Conservation (phyloP, 2,113 vertebrate species). For the Chaetura pelagica region DNA sequence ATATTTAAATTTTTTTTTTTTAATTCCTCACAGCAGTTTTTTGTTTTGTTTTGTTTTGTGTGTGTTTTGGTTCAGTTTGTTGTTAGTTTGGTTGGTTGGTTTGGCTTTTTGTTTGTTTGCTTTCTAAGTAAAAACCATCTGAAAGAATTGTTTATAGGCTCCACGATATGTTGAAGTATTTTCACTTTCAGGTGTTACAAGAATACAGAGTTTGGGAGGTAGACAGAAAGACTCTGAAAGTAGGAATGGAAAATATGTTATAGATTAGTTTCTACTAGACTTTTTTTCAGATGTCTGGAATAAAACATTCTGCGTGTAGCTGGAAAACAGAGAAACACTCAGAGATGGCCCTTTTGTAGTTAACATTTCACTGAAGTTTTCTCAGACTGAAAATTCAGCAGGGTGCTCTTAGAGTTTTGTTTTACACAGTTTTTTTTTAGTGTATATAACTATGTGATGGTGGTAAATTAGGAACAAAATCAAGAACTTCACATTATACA, state of each 20-base stretch:
- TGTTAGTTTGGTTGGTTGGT: too few relatives aligned
- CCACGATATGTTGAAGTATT: background rate
- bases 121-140: background rate
- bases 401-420: conserved; percentile 31
- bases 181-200: conserved; percentile 19
- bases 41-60: too few relatives aligned
- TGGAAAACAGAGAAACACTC: background rate
- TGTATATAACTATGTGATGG: background rate
- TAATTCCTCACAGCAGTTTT: background rate
- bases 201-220: background rate
- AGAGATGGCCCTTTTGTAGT: background rate
- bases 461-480: conserved; percentile 6
- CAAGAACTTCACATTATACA: background rate
- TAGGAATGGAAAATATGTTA: conserved; percentile 35
- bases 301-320: background rate
- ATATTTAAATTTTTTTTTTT: background rate
- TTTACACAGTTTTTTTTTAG: conserved; percentile 8
- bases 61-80: too few relatives aligned
- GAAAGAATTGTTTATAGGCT: background rate
- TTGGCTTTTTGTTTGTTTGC: background rate
- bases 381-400: background rate
- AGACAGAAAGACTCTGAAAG: conserved; percentile 39
- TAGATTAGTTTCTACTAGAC: conserved; percentile 20
- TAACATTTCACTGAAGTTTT: conserved; percentile 1
- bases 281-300: background rate